Base-by-base conservation (phyloP, 2,797 vertebrate species). In the Sandelia bainsii region DNA sequence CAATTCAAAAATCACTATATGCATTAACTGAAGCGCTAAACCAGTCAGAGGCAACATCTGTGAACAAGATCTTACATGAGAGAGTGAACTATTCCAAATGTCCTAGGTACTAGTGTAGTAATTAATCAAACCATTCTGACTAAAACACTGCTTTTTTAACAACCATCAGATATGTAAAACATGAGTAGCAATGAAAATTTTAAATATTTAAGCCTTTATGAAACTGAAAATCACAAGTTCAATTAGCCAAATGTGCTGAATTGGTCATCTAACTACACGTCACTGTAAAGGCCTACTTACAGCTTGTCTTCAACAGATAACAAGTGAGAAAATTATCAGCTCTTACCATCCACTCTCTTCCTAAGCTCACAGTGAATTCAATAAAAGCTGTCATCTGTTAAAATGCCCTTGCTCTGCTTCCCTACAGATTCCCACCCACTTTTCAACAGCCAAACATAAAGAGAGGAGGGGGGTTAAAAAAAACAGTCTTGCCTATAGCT, bases 401-500 rank as follows among this genome's bases (percentile, higher is more conserved):
- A 92, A 93, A 91, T 84, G 83, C 84, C 78, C 85, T 85, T 77
- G 69, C 86, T 78, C 84, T 76, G 82, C 88, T 74, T 91, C 83
- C 75, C 77, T 79, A 84, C 85, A 85, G 89, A 87, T 81, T 84
- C 91, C 90, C 87, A 91, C 90, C 89, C 87, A 89, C 87, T 92
- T 89, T 85, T 86, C 79, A 84, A 80, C 80, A 91, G 82, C 82
- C 89, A 88, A 91, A 93, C 89, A 86, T 86, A 82, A 84, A 83
- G 73, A 62, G 65, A 48, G 53, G 72, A 40, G 52, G 78, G 56
- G 58, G 77, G 80, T n/a, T n/a, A n/a, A n/a, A n/a, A 88, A 88
- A 91, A 81, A 86, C 79, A 84, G 89, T 63, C n/a, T 89, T 85
- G 91, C 88, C 91, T 92, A 87, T 93, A 91, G 92, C 90, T 85